Percentiles rank a stretch among this genome's conserved stretches.
Conservation (phyloP, 2,797 vertebrate species). For the Carapus acus region DNA sequence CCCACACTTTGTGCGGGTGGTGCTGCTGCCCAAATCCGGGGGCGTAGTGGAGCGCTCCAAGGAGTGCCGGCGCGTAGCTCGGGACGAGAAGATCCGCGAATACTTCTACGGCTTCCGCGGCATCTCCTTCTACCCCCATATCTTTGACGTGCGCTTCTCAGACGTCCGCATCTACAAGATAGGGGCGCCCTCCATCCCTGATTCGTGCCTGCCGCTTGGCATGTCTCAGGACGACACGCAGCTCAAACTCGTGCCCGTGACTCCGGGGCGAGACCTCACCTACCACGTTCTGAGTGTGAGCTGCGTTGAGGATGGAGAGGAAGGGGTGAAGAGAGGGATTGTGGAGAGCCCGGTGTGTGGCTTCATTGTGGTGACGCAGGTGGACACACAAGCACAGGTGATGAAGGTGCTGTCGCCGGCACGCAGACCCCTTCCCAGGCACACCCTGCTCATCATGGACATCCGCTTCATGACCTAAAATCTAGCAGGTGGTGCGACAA, state of each 20-base stretch:
- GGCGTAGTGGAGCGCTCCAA: constrained; percentile 94
- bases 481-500: too few species aligned
- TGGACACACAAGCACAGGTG: constrained; percentile 89
- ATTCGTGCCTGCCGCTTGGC: constrained; percentile 92
- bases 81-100: constrained; percentile 92
- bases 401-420: constrained; percentile 94
- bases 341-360: constrained; percentile 82
- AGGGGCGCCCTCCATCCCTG: constrained; percentile 92
- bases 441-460: constrained; percentile 97
- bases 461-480: constrained; percentile 96
- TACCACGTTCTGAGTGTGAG: constrained; percentile 96
- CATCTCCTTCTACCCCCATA: constrained; percentile 89
- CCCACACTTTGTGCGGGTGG: constrained; percentile 92
- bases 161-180: constrained; percentile 98
- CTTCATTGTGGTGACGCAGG: constrained; percentile 92
- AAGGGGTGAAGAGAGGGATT: constrained; percentile 63
- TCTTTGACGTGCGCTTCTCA: constrained; percentile 92
- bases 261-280: constrained; percentile 91
- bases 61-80: constrained; percentile 87
- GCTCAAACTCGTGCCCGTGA: constrained; percentile 93
- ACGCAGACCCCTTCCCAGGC: constrained; percentile 87
- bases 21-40: constrained; percentile 91
- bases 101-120: constrained; percentile 97
- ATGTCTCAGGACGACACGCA: constrained; percentile 99
- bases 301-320: constrained; percentile 72